Base-by-base conservation (phyloP, 2,797 vertebrate genomes). In the Tiaroga cobitis region DNA sequence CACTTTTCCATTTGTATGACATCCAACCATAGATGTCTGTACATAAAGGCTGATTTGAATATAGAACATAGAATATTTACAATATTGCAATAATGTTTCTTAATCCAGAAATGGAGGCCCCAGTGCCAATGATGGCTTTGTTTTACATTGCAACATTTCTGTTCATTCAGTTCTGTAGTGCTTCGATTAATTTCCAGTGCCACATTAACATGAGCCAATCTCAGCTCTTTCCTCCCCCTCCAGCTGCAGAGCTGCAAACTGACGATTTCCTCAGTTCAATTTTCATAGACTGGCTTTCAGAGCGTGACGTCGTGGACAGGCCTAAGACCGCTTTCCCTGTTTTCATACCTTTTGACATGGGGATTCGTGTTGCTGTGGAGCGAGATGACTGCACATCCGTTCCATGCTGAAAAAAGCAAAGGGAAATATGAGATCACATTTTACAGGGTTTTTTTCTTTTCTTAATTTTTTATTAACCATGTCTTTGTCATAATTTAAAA, bases 191-290 rank as follows among this genome's bases (percentile, higher is more conserved):
- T 91, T 34, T 92, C 89, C 92, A 92, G 56, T 81, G 94, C 89
- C 94, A 93, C 91, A 85, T 88, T 82, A 91, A 93, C 88, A 86
- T 86, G 0, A 56, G 54, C 16, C 24, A 26, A 63, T 92, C 94
- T 98, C 96, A 98, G 95, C 95, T 95, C 94, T 97, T 96, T 87
- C 96, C 96, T 90, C 94, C 96, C 90, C 95, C 93, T 92, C 94
- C 96, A 91, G 95, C 93, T 92, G 93, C 77, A 75, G 95, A 92
- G 95, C 95, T 92, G 94, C 93, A 95, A 91, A 95, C 92, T 54
- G 94, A 92, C 85, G 96, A 95, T 92, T 96, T 99, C 96, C 96
- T 98, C 96, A 98, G 95, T 95, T 99, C 97, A 93, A 99, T 98
- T 96, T 96, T 99, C 97, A 99, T 96, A 82, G 95, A 96, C 91